Evolutionary conservation across 2,888 invertebrate species (phyloP).

Genomic region (Drosophila mettleri): DNA sequence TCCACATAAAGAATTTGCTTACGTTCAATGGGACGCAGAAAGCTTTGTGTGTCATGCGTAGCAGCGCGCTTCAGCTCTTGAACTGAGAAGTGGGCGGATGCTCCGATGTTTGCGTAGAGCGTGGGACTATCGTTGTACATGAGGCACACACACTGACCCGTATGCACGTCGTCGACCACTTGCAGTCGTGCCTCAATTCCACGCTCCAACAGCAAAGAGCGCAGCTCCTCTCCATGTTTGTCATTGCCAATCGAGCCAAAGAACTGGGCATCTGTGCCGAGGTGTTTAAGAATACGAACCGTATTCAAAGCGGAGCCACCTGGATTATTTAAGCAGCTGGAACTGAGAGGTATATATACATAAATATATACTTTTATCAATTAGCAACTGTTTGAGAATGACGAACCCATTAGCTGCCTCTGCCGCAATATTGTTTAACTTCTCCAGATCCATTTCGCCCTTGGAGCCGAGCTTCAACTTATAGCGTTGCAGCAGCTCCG

Average conservation of each 20-base stretch:
- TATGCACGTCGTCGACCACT: constrained; percentile 81
- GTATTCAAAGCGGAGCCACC: constrained; percentile 87
- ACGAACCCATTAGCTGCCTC: constrained; percentile 70
- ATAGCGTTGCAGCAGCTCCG: constrained; percentile 77
- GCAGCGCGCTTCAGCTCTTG: constrained; percentile 77
- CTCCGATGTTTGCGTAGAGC: constrained; percentile 86
- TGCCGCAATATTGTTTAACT: constrained; percentile 66
- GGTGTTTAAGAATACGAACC: constrained; percentile 84
- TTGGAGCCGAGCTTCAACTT: constrained; percentile 75
- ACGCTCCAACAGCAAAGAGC: constrained; percentile 82
- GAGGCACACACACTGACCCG: constrained; percentile 86
- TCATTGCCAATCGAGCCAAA: constrained; percentile 87
- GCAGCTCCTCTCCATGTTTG: constrained; percentile 84
- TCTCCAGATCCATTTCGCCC: constrained; percentile 80
- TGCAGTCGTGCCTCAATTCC: constrained; percentile 85
- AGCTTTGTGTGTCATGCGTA: constrained; percentile 51
- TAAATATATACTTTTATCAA: constrained; percentile 7
- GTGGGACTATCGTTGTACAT: constrained; percentile 85
- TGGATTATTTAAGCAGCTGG: constrained; percentile 55
- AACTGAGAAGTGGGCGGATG: constrained; percentile 85
- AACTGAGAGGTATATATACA: constrained; percentile 36
- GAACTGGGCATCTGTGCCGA: constrained; percentile 85
- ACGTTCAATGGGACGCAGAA: constrained; percentile 79
- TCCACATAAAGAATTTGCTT: constrained; percentile 86
- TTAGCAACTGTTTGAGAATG: constrained; percentile 24